Evolutionary conservation across 2,113 vertebrate genomes (phyloP), one percentile per base, ranked within the genome.

Genomic region (Catharus bicknelli): DNA sequence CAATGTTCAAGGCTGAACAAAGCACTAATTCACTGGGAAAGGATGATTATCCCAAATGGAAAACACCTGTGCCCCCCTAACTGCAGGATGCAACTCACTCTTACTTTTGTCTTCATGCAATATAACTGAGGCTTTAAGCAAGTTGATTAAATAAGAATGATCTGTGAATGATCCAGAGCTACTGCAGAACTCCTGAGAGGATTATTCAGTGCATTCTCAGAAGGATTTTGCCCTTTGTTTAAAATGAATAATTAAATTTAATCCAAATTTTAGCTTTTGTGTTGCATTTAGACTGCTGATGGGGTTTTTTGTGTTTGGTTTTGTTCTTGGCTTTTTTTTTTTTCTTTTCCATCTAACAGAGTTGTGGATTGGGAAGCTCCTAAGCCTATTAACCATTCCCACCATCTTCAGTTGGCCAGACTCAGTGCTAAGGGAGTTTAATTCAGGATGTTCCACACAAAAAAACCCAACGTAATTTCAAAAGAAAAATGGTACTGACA

Each of bases 181-280:
- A 43, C 61, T 43, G n/a, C 68, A 86, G 57, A 81, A 61, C 43
- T 91, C 76, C 64, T 64, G 40, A 59, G 50, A 75, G 48, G 90
- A 84, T 78, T 92, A 74, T 88, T 91, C 51, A 55, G 70, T 78
- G 55, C 9, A 55, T 80, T 54, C 55, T 93, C 89, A 61, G 90
- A 95, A 72, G 55, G 17, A 59, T 74, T 90, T 85, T 83, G 43
- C 16, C 22, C 36, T 57, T 57, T 90, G 30, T 93, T 93, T 36
- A 83, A 90, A 92, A 70, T 32, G 16, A 64, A 67, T 67, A 94
- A 94, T 90, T 92, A 93, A 90, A 85, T 84, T 58, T 92, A 87
- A 94, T 94, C 38, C 43, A 34, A 16, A 13, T 36, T 95, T 93
- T 47, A 74, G 17, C 29, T 90, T 95, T 92, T 73, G 61, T 17